phyloP scores from a whole-genome alignment of 2,888 invertebrate species.

The Tiphia femorata region DNA sequence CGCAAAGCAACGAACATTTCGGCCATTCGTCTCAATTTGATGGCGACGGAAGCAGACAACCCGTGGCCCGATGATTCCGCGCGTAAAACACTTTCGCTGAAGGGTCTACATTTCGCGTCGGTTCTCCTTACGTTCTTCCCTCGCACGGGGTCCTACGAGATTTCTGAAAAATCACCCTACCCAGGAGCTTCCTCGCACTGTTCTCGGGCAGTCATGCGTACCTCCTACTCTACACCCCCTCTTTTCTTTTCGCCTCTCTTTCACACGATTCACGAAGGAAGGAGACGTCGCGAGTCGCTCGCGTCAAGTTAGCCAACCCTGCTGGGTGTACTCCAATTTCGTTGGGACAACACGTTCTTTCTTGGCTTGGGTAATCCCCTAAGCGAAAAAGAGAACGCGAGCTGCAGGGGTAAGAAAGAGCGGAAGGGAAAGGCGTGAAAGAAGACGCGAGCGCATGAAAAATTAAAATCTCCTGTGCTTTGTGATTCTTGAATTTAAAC shows the following conservation, averaged over 20 bases:
- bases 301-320: slow-evolving; percentile 25
- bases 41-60: too few species aligned
- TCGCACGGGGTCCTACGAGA: slow-evolving; percentile 7
- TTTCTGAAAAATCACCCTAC: slow-evolving; percentile 31
- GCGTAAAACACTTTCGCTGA: background rate
- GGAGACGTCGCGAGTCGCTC: background rate
- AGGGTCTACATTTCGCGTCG: background rate
- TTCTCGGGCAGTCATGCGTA: slow-evolving; percentile 7
- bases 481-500: background rate
- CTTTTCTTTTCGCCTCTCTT: background rate
- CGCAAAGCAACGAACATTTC: too few species aligned
- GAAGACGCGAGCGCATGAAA: background rate
- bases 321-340: slow-evolving; percentile 45
- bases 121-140: too few species aligned
- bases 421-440: background rate
- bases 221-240: background rate
- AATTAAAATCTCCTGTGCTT: too few species aligned
- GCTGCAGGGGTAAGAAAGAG: background rate
- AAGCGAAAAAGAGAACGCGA: background rate
- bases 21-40: too few species aligned
- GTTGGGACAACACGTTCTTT: slow-evolving; percentile 43
- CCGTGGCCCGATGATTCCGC: too few species aligned
- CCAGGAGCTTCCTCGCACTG: slow-evolving; percentile 16
- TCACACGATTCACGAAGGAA: too few species aligned
- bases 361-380: slow-evolving; percentile 7